phyloP scores from a whole-genome alignment of 2,113 vertebrate genomes.

The Salvelinus sp. region DNA sequence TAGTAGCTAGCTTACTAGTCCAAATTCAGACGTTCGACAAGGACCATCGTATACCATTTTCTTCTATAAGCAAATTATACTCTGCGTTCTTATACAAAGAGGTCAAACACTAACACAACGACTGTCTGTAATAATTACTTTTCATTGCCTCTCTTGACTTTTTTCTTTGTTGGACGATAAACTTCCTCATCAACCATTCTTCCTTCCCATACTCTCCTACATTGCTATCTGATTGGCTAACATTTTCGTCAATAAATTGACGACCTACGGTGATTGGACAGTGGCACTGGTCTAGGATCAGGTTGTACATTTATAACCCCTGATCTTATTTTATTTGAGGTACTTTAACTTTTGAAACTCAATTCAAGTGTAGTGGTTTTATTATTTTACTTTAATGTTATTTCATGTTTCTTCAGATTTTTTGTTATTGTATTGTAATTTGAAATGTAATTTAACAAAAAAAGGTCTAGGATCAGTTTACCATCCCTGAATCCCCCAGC shows the following conservation, averaged over 20 bases:
- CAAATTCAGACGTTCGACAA: neutral
- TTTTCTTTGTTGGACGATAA: constrained; percentile 23
- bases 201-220: constrained; percentile 40
- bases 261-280: constrained; percentile 51
- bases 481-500: too few species aligned
- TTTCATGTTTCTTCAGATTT: too few species aligned
- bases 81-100: neutral
- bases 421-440: too few species aligned
- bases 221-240: constrained; percentile 47
- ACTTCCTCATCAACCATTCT: constrained; percentile 56
- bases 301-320: too few species aligned
- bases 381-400: too few species aligned
- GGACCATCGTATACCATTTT: neutral
- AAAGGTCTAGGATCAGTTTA: too few species aligned
- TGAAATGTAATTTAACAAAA: too few species aligned
- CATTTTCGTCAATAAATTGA: neutral
- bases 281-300: neutral
- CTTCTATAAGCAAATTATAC: neutral
- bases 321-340: too few species aligned
- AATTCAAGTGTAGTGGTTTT: too few species aligned
- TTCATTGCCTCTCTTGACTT: neutral
- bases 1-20: neutral
- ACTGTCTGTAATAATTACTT: neutral
- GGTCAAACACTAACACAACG: neutral
- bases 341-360: too few species aligned